Evolutionary conservation across 1,140 invertebrate genomes (phyloP), one percentile per base, ranked within the genome.

Genomic region (Harpegnathos saltator): DNA sequence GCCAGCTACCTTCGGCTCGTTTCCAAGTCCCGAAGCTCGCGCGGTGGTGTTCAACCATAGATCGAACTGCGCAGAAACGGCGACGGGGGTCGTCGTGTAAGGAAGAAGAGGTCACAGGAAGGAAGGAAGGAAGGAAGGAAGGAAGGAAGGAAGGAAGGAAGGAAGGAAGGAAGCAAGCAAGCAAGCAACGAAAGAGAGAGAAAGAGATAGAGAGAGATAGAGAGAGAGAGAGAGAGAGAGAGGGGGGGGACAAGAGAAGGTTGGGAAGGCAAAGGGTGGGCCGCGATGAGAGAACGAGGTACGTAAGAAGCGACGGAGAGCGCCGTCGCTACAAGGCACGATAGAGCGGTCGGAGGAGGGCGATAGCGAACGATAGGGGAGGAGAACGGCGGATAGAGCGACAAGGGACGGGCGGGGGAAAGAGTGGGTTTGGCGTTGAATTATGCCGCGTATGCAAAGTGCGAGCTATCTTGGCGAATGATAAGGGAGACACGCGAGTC

Each of bases 381-480:
- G 48, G 19, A 71, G 75, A 80, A 44, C 52, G 15, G 19, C 15
- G 33, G 38, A 58, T 50, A 52, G 59, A 66, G 56, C 19, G 52
- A 68, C 56, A 24, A n/a, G 77, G 56, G 56, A 22, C 14, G 68
- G 1, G 48, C 33, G 11, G 12, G 26, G 38, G 15, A 56, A 19
- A 54, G 82, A 66, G 84, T 86, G 84, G 91, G 87, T 90, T 90
- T 72, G 88, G 77, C 87, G 88, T 92, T 93, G 92, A 93, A 92
- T 93, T 92, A 93, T 93, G 91, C 92, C 89, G 90, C 90, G 91
- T 92, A 93, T 93, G 93, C 92, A 93, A 93, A 93, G 91, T 89
- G 90, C 92, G 86, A 92, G 91, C 91, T 93, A 92, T 93, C 93
- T 92, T 89, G 88, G 83, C 89, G 68, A 92, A 89, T 92, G 93